Base-by-base conservation (phyloP, 2,797 vertebrate genomes). In the Hybognathus amarus region DNA sequence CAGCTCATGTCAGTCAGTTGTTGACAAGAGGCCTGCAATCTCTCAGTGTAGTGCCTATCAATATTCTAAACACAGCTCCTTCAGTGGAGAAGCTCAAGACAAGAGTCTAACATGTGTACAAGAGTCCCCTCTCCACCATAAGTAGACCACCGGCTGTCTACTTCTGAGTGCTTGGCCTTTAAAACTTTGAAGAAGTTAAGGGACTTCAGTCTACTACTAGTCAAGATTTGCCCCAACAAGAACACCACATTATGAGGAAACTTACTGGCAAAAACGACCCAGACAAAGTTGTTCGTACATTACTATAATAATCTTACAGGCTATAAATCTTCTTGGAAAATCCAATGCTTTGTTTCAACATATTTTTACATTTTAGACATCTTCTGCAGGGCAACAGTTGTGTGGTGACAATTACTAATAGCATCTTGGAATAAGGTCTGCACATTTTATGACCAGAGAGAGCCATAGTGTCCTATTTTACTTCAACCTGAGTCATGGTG, bases 1-100 rank as follows among this genome's bases (percentile, higher is more conserved):
- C 96, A 95, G 95, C 93, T 94, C 85, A 74, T 92, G 92, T 95
- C 94, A 94, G 93, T 94, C 95, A 91, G 93, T 89, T 90, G 92
- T 91, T 95, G 96, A 96, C 95, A 94, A 95, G 93, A 95, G 93
- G 86, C 90, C 89, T 90, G 91, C 95, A 95, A 97, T 96, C 96
- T 95, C 88, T 94, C 86, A 93, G 94, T 94, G 94, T 93, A 93
- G 94, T 47, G 70, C 69, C 71, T 95, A 94, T 93, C 93, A 92
- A 93, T 91, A 94, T 92, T 69, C 91, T 88, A 93, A 95, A 91
- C 89, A 94, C 93, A 95, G 92, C 92, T 95, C 86, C 91, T 93
- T 93, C 94, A 95, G 92, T 86, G 93, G 92, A 92, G 92, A 93
- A 95, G 89, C 87, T 91, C 92, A 93, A 93, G 82, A 87, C 88